phyloP scores from a whole-genome alignment of 2,113 vertebrate species.

The Colistium nudipinnis region DNA sequence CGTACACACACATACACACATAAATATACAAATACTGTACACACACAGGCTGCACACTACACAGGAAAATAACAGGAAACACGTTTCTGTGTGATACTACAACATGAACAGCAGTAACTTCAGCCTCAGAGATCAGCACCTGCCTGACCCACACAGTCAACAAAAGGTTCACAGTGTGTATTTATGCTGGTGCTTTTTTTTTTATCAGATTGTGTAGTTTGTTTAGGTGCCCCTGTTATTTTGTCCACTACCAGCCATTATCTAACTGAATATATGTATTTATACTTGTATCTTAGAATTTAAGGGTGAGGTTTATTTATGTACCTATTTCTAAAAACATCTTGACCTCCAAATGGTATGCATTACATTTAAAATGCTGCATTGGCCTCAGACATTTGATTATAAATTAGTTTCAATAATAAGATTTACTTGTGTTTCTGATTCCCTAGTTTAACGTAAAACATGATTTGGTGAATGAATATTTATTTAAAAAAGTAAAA shows the following conservation, averaged over 20 bases:
- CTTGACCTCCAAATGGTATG: neutral
- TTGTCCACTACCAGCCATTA: neutral
- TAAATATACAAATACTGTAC: neutral
- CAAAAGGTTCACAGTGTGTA: slow-evolving; percentile 9
- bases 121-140: slow-evolving; percentile 34
- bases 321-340: neutral
- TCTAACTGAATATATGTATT: neutral
- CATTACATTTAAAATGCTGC: neutral
- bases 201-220: slow-evolving; percentile 11
- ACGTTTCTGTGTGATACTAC: slow-evolving; percentile 2
- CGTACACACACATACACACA: neutral
- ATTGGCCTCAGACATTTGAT: neutral
- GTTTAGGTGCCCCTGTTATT: slow-evolving; percentile 13
- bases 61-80: slow-evolving; percentile 14
- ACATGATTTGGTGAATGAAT: too few species aligned
- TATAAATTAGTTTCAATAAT: too few species aligned
- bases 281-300: neutral
- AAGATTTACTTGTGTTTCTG: too few species aligned
- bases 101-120: neutral
- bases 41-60: neutral
- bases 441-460: too few species aligned
- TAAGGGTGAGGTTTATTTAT: neutral
- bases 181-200: neutral
- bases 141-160: slow-evolving; percentile 32
- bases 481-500: too few species aligned